Percentiles rank a stretch among this genome's conserved stretches.
Conservation (phyloP, 2,113 vertebrate genomes). For the Rhizomys pruinosus region DNA sequence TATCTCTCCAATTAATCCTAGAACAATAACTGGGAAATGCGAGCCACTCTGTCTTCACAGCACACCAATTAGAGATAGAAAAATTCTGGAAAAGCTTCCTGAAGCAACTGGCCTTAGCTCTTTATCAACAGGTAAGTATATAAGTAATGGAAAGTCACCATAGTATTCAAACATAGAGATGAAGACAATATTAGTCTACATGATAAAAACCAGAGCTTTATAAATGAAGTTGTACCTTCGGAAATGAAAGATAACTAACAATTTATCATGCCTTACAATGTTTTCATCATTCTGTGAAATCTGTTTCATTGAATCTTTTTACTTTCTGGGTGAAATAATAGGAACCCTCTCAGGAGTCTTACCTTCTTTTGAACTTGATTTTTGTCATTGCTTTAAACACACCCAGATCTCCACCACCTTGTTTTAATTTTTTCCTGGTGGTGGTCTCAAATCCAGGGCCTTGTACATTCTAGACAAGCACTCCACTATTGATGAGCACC, state of each 20-base stretch:
- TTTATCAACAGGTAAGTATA: slow-evolving; percentile 89
- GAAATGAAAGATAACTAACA: slow-evolving; percentile 8
- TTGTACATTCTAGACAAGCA: no score
- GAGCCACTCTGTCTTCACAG: slow-evolving; percentile 88
- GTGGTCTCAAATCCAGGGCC: background rate
- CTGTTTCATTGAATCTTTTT: slow-evolving; percentile 1
- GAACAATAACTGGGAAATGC: slow-evolving; percentile 73
- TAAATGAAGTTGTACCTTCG: slow-evolving; percentile 16
- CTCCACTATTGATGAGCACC: background rate
- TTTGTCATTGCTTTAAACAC: slow-evolving; percentile 29
- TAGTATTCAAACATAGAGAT: background rate
- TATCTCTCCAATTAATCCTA: slow-evolving; percentile 81
- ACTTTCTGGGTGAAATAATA: background rate
- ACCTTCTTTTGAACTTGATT: slow-evolving; percentile 44
- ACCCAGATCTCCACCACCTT: background rate
- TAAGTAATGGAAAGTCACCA: background rate
- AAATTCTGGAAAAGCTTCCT: slow-evolving; percentile 78
- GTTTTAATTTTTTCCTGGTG: background rate
- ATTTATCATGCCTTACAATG: slow-evolving; percentile 4
- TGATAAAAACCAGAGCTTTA: slow-evolving; percentile 47
- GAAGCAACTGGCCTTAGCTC: slow-evolving; percentile 89
- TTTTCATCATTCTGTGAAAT: background rate
- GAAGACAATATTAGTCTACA: background rate
- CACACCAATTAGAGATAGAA: slow-evolving; percentile 89
- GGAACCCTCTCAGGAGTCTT: background rate